These are phyloP conservation scores for Eurystomus glaucurus DNA, from an alignment of 2,797 vertebrate species.

Conservation along the genomic window DNA sequence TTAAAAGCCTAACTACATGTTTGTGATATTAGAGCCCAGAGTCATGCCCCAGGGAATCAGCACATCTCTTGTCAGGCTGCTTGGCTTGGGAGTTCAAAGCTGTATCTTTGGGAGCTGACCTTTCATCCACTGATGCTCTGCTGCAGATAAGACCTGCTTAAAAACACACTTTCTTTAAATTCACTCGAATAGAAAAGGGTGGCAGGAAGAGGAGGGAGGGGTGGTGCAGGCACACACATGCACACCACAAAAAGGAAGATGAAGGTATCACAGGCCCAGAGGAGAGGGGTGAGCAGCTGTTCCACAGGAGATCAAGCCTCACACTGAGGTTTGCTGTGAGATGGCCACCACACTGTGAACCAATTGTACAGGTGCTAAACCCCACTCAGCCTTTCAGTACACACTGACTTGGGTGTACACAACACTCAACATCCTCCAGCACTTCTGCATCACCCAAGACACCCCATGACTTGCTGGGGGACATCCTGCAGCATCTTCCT, in stretches of 20 bases:
- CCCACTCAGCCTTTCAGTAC: neutral
- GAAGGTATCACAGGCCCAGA: fast-evolving
- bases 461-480: fast-evolving
- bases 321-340: neutral
- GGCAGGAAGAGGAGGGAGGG: neutral
- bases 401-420: neutral
- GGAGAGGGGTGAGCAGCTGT: neutral
- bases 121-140: neutral
- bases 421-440: neutral
- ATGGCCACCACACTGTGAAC: neutral
- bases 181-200: neutral
- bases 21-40: fast-evolving
- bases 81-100: neutral
- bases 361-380: fast-evolving
- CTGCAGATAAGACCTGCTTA: neutral
- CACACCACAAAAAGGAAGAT: fast-evolving
- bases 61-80: neutral
- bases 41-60: neutral
- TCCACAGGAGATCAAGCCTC: neutral
- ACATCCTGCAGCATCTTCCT: neutral
- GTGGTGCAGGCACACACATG: fast-evolving
- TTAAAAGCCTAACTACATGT: neutral
- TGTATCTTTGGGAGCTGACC: neutral
- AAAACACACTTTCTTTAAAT: neutral
- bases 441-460: neutral